A percentile compares a stretch with the other conserved stretches of the same genome.
Evolutionary conservation across 2,888 invertebrate species (phyloP).

Genomic region (Orchesellides sinensis): DNA sequence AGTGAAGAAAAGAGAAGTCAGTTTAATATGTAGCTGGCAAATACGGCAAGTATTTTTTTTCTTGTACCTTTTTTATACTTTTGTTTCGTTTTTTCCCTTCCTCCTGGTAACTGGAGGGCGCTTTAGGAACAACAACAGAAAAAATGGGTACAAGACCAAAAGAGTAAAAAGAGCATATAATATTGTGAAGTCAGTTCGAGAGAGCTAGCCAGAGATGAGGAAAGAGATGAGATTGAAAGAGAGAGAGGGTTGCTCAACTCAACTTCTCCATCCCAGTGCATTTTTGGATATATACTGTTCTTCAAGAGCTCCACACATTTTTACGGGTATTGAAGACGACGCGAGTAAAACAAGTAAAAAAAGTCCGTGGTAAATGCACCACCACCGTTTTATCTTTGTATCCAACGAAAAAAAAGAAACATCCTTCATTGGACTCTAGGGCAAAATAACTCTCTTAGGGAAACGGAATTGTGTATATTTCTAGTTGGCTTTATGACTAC

Average conservation of each 20-base stretch:
- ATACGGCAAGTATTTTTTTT: neutral
- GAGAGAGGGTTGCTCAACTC: constrained; percentile 18
- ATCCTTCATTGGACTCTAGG: constrained; percentile 23
- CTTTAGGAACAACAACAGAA: neutral
- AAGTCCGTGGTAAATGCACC: too few species aligned
- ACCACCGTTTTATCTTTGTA: too few species aligned
- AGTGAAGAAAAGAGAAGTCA: neutral
- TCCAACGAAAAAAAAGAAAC: neutral
- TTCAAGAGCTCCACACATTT: too few species aligned
- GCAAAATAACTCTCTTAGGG: constrained; percentile 19
- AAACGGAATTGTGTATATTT: neutral
- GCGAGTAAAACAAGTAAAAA: too few species aligned
- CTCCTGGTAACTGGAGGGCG: constrained; percentile 4
- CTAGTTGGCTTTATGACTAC: neutral
- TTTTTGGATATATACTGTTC: too few species aligned
- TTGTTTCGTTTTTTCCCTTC: neutral
- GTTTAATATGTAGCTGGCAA: constrained; percentile 8
- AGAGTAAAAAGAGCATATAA: constrained; percentile 5
- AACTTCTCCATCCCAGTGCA: neutral
- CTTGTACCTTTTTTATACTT: too few species aligned
- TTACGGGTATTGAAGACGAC: too few species aligned
- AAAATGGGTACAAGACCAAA: neutral
- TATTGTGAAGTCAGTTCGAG: constrained; percentile 11
- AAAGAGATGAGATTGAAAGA: too few species aligned
- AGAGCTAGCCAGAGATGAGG: constrained; percentile 1